phyloP scores from a whole-genome alignment of 2,797 vertebrate species.

The Coluber constrictor region DNA sequence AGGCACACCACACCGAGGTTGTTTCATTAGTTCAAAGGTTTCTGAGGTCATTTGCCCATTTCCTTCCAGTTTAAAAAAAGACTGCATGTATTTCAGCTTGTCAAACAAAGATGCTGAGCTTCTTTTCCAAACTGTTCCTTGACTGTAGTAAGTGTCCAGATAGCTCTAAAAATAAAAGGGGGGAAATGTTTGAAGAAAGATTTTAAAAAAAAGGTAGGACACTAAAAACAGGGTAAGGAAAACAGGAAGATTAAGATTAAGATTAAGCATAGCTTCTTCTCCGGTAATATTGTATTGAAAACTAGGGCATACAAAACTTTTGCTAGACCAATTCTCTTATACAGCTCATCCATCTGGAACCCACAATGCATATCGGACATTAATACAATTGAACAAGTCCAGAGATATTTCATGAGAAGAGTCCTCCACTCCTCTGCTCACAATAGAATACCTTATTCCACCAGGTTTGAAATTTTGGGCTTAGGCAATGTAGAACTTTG shows the following conservation, averaged over 20 bases:
- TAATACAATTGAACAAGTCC: too few species aligned
- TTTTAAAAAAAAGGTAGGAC: not conserved
- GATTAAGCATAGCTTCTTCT: too few species aligned
- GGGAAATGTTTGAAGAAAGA: not conserved
- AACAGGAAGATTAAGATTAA: not conserved
- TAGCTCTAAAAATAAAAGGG: constrained; percentile 15
- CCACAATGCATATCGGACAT: too few species aligned
- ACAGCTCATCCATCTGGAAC: too few species aligned
- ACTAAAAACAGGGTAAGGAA: not conserved
- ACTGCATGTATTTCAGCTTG: not conserved
- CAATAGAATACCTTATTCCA: too few species aligned
- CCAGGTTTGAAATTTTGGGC: too few species aligned
- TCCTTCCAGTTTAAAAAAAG: constrained; percentile 21
- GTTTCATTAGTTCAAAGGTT: constrained; percentile 12
- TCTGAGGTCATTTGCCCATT: not conserved
- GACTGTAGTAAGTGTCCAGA: constrained; percentile 9
- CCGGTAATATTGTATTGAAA: too few species aligned
- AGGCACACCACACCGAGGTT: constrained; percentile 14
- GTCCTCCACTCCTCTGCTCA: too few species aligned
- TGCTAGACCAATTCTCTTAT: too few species aligned
- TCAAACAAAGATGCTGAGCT: not conserved
- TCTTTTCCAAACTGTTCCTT: not conserved
- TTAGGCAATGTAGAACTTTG: too few species aligned
- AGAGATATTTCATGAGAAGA: too few species aligned
- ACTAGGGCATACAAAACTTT: too few species aligned